Base-by-base conservation (phyloP, 2,797 vertebrate species). In the Sphenodon punctatus region DNA sequence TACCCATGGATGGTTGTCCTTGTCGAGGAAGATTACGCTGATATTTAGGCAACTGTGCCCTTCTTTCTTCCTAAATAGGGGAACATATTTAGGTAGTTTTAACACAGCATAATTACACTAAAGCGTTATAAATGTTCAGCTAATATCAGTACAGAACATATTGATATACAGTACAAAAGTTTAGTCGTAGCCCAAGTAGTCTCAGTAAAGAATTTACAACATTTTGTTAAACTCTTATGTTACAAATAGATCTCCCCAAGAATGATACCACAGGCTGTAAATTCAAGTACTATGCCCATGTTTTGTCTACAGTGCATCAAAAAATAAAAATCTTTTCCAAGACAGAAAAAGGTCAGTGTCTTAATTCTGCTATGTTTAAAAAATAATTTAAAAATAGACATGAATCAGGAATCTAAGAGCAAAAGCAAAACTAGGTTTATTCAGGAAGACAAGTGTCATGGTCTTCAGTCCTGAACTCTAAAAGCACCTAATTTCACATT, bases 1-100 rank as follows among this genome's bases (percentile, higher is more conserved):
- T 97, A 92, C 97, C 97, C 89, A 95, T 95, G 81, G 97, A 95
- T 83, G 97, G 95, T 90, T 98, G 99, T 78, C 98, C 98, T 14
- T 97, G 96, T 32, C 98, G 96, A 86, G 98, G 97, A 83, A 98
- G 94, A 84, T 98, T 97, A 85, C 98, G 97, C 84, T 99, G 98
- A 81, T 99, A 99, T 73, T 98, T 98, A 70, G 97, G 97, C 94
- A 98, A 92, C 95, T 98, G 98, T n/a, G 99, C 97, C 93, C 97
- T 96, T 95, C 98, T 97, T 91, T 99, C 99, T 93, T 99, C 99
- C 99, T 99, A 94, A 38, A 55, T 92, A 42, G 68, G 89, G 25
- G 85, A 91, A 19, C 3, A 80, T 6, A 88, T 41, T 68, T 56
- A 20, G 5, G 38, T 10, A 88, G 66, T 22, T 64, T 2, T 10